A percentile compares a stretch with the other conserved stretches of the same genome.
phyloP scores from a whole-genome alignment of 2,113 vertebrate genomes.

The Rattus rattus region DNA sequence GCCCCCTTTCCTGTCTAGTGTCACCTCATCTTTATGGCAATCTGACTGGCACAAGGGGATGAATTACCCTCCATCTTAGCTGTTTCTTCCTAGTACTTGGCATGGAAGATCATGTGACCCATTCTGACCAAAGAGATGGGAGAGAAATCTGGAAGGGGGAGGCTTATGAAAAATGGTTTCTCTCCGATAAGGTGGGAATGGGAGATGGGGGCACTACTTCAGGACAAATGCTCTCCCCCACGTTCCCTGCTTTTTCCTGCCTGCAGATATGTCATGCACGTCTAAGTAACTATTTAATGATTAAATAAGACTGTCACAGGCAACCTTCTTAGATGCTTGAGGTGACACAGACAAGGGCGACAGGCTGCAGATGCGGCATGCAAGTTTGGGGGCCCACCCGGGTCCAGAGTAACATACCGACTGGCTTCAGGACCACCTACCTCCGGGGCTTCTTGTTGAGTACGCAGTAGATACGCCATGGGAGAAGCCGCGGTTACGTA shows the following conservation, averaged over 20 bases:
- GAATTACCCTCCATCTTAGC: not conserved
- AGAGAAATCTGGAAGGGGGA: not conserved
- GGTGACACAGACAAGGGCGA: not conserved
- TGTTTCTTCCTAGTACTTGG: not conserved
- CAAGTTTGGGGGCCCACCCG: not conserved
- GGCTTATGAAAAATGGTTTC: not conserved
- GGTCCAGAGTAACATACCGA: not conserved
- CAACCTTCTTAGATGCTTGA: not conserved
- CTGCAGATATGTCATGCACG: not conserved
- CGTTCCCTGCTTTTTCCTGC: not conserved
- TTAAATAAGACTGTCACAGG: not conserved
- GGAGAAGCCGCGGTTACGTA: not conserved
- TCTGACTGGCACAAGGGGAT: not conserved
- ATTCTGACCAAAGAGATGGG: not conserved
- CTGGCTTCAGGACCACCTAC: not conserved
- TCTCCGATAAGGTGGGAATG: not conserved
- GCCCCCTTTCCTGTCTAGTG: not conserved
- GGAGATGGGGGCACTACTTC: not conserved
- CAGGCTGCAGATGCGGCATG: not conserved
- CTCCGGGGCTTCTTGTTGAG: not conserved
- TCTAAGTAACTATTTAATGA: not conserved
- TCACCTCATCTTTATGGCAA: not conserved
- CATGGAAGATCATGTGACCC: not conserved
- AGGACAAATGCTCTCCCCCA: not conserved
- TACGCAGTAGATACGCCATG: not conserved